A percentile compares a stretch with the other conserved stretches of the same genome.
Conservation (phyloP, 1,140 invertebrate species). For the Microplitis demolitor region DNA sequence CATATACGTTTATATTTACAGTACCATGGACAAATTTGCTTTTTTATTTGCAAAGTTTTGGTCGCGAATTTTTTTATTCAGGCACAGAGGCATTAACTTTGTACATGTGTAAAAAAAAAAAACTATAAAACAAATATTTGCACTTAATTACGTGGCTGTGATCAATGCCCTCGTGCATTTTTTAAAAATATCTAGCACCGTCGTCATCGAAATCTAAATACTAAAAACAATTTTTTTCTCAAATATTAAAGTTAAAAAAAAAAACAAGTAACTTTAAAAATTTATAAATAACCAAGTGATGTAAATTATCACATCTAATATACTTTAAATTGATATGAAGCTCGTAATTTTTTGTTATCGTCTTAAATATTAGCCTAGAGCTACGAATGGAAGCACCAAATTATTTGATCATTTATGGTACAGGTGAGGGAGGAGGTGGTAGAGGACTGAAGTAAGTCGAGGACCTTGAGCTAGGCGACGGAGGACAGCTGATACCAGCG, state of each 20-base stretch:
- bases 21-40: neutral
- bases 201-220: conserved; percentile 2
- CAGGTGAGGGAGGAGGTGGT: conserved; percentile 75
- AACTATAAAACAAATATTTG: conserved; percentile 48
- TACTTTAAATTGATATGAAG: neutral
- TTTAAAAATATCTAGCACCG: conserved; percentile 16
- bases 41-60: neutral
- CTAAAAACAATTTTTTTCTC: neutral
- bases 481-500: conserved; percentile 70
- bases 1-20: conserved; percentile 8
- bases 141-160: conserved; percentile 35
- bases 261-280: neutral
- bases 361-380: neutral
- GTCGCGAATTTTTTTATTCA: neutral
- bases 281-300: no score
- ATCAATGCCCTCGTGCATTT: conserved; percentile 2
- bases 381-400: neutral
- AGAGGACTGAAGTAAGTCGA: conserved; percentile 76
- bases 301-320: neutral
- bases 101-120: conserved; percentile 36
- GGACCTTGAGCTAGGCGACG: conserved; percentile 77
- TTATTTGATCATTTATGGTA: conserved; percentile 56
- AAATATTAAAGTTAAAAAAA: neutral
- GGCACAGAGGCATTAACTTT: conserved; percentile 32
- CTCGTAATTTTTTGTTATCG: neutral